Evolutionary conservation across 2,113 vertebrate species (phyloP).

Genomic region (Zosterops borbonicus): DNA sequence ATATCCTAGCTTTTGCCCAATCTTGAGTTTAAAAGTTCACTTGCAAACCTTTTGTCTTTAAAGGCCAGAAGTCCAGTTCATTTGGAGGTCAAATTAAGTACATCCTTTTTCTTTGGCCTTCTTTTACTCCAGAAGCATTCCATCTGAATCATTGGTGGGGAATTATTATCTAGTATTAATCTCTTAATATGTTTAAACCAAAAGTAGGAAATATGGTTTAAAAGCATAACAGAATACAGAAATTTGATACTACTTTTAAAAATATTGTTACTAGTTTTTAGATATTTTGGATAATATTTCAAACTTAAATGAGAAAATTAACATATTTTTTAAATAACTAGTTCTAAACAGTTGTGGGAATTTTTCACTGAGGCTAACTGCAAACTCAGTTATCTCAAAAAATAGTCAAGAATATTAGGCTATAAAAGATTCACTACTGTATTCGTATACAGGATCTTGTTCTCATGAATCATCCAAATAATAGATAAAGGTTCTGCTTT

Average conservation of each 20-base stretch:
- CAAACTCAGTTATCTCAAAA: neutral
- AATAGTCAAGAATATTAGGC: neutral
- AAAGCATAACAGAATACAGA: neutral
- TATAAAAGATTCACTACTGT: neutral
- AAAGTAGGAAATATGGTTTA: neutral
- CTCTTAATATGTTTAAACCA: neutral
- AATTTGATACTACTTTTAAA: neutral
- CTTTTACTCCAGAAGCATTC: neutral
- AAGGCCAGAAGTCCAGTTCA: neutral
- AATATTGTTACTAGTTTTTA: neutral
- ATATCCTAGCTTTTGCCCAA: fast-evolving
- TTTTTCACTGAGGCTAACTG: neutral
- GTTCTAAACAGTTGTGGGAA: neutral
- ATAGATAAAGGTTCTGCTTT: neutral
- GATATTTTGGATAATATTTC: neutral
- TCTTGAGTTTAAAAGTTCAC: neutral
- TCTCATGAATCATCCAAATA: neutral
- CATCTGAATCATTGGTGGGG: neutral
- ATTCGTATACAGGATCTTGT: neutral
- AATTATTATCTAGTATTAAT: neutral
- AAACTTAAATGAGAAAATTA: neutral
- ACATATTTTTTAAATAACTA: neutral
- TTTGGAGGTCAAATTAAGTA: neutral
- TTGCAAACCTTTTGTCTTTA: neutral
- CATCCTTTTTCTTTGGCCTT: neutral